phyloP scores from a whole-genome alignment of 2,888 invertebrate genomes.

The Campoplex nolae region DNA sequence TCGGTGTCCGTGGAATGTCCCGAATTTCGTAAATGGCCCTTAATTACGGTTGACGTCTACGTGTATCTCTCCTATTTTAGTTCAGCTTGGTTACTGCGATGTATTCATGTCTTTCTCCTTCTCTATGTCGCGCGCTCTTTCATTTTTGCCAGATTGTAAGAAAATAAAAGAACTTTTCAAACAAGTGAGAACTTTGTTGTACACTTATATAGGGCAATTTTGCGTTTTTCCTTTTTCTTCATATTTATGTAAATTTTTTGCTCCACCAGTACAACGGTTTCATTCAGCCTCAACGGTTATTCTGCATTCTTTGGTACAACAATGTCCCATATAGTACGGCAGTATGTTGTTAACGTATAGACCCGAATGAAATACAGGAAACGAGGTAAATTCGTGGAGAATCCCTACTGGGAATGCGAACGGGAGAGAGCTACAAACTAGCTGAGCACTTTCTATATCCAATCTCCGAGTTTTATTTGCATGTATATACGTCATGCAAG shows the following conservation, averaged over 20 bases:
- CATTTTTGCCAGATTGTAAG: neutral
- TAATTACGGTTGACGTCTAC: slow-evolving; percentile 55
- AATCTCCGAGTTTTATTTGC: slow-evolving; percentile 62
- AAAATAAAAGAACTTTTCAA: slow-evolving; percentile 24
- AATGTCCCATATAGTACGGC: neutral
- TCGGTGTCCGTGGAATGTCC: slow-evolving; percentile 30
- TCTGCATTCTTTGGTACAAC: slow-evolving; percentile 70
- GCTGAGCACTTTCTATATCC: slow-evolving; percentile 33
- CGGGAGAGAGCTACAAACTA: slow-evolving; percentile 16
- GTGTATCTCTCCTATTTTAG: slow-evolving; percentile 8
- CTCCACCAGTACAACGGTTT: slow-evolving; percentile 44
- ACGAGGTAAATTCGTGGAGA: slow-evolving; percentile 53
- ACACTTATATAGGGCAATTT: slow-evolving; percentile 27
- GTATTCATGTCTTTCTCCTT: neutral
- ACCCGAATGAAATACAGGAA: slow-evolving; percentile 38
- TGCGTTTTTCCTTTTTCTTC: slow-evolving; percentile 26
- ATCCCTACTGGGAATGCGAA: slow-evolving; percentile 58
- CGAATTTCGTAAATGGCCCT: slow-evolving; percentile 52
- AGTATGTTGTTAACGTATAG: slow-evolving; percentile 44
- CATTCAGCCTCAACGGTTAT: slow-evolving; percentile 64
- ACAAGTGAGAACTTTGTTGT: slow-evolving; percentile 23
- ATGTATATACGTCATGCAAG: neutral
- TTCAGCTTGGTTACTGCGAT: slow-evolving; percentile 5
- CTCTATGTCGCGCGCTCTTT: neutral
- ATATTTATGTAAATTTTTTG: slow-evolving; percentile 55